phyloP scores from a whole-genome alignment of 2,888 invertebrate genomes.

The Phania funesta region DNA sequence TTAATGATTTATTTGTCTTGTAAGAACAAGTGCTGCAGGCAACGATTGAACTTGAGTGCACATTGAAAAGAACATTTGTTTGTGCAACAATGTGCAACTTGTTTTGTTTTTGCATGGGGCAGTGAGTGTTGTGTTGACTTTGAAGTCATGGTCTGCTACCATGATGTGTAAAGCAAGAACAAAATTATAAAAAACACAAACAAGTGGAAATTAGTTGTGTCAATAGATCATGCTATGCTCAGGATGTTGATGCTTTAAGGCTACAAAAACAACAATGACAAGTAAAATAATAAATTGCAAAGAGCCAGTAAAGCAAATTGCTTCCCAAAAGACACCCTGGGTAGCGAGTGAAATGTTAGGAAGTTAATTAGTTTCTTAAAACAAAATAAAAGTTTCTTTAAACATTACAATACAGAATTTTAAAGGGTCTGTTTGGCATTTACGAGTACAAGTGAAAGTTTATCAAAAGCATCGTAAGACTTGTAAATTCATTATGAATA shows the following conservation, averaged over 20 bases:
- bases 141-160: neutral
- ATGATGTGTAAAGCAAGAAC: neutral
- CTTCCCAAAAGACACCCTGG: neutral
- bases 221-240: conserved; percentile 60
- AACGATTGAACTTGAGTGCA: conserved; percentile 9
- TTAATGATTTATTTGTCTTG: conserved; percentile 24
- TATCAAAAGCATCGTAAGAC: neutral
- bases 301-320: neutral
- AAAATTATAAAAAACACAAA: neutral
- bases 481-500: conserved; percentile 20
- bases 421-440: neutral
- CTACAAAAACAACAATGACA: neutral
- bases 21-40: conserved; percentile 13
- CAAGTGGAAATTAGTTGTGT: conserved; percentile 64
- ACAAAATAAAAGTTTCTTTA: neutral
- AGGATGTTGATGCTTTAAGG: conserved; percentile 35
- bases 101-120: conserved; percentile 1
- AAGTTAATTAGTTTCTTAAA: conserved; percentile 2
- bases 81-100: conserved; percentile 27
- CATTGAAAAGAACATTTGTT: conserved; percentile 18
- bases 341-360: neutral
- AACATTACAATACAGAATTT: neutral
- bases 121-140: conserved; percentile 23
- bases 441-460: conserved; percentile 23
- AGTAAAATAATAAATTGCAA: neutral